Evolutionary conservation across 2,797 vertebrate species (phyloP).

Genomic region (Neosilurus hyrtlii): DNA sequence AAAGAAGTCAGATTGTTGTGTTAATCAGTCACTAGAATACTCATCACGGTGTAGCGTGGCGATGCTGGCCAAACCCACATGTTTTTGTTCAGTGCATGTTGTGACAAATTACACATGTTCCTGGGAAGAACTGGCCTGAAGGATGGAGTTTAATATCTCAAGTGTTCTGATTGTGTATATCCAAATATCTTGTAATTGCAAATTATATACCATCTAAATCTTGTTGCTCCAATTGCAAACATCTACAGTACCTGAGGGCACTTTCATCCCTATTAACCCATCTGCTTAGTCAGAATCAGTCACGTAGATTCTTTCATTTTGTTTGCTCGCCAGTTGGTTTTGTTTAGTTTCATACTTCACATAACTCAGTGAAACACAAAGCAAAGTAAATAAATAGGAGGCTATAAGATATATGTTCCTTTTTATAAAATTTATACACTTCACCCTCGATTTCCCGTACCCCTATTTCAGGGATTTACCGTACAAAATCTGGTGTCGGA

Average conservation of each 20-base stretch:
- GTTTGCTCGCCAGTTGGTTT: neutral
- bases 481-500: too few relatives aligned
- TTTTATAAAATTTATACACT: too few relatives aligned
- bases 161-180: neutral
- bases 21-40: neutral
- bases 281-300: neutral
- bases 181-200: neutral
- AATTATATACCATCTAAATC: neutral
- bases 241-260: neutral
- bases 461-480: too few relatives aligned
- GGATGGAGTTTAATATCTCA: neutral
- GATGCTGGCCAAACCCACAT: neutral
- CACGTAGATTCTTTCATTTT: neutral
- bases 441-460: too few relatives aligned
- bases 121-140: neutral
- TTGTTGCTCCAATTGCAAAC: neutral
- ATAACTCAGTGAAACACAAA: neutral
- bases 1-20: neutral
- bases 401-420: neutral
- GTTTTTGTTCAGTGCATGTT: neutral
- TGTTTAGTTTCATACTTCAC: neutral
- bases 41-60: neutral
- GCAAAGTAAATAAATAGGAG: neutral
- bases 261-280: neutral
- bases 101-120: constrained; percentile 4